phyloP scores from a whole-genome alignment of 53 echinoderm and acorn worm species.

The Pentamera pediparva region DNA sequence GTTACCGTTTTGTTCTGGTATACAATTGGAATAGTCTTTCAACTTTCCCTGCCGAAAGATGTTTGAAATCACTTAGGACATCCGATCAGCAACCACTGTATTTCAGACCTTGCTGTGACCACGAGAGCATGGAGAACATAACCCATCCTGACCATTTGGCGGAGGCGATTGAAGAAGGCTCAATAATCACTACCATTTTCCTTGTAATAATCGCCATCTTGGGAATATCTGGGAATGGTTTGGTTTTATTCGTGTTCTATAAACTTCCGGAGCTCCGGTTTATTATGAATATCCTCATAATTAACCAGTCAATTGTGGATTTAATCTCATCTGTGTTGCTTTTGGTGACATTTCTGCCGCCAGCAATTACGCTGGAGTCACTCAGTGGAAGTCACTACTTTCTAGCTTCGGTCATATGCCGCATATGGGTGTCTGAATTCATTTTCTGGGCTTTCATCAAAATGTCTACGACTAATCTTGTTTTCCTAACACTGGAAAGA shows the following conservation, averaged over 20 bases:
- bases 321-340: neutral
- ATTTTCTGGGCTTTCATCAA: neutral
- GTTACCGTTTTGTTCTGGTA: too few relatives aligned
- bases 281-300: constrained; percentile 7
- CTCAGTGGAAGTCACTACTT: neutral
- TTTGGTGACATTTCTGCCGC: neutral
- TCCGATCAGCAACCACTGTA: too few relatives aligned
- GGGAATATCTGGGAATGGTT: constrained; percentile 3
- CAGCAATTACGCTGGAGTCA: neutral
- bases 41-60: too few relatives aligned
- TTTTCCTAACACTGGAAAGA: constrained; percentile 19
- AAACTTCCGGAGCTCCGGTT: neutral
- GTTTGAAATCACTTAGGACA: too few relatives aligned
- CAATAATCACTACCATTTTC: neutral
- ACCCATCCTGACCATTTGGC: too few relatives aligned
- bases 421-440: constrained; percentile 3
- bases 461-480: constrained; percentile 10
- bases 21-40: too few relatives aligned
- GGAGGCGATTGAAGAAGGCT: too few relatives aligned
- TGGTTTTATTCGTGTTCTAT: neutral
- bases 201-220: neutral
- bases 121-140: too few relatives aligned
- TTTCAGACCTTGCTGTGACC: too few relatives aligned
- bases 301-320: neutral
- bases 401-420: constrained; percentile 1